Base-by-base conservation (phyloP, 2,888 invertebrate species). In the Pecten maximus region DNA sequence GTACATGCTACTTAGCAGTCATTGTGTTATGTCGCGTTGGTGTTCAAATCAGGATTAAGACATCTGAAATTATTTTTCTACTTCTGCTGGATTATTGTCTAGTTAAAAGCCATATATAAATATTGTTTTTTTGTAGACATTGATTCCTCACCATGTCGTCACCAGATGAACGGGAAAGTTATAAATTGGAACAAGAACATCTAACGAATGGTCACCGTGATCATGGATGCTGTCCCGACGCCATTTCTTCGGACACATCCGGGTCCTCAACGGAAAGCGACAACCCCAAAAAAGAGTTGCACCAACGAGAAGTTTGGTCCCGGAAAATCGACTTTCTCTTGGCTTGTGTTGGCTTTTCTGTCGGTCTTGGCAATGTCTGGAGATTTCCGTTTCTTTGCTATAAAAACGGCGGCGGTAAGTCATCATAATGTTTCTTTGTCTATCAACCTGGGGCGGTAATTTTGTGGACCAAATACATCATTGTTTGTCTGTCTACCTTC, bases 391-490 rank as follows among this genome's bases (percentile, higher is more conserved):
- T 74, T 16, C 35, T 74, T 6, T 74, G 74, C 35, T 74, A 74
- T 74, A 74, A 74, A 35, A 74, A 74, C 74, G 74, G 74, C 15
- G 74, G 74, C 28, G 74, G 74, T 74, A 74, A 74, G 74, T 74
- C 8, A 44, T 44, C 44, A 44, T 6, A 6, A 12, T 44, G 8
- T n/a, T n/a, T n/a, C n/a, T n/a, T n/a, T n/a, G n/a, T n/a, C n/a
- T n/a, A n/a, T n/a, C n/a, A n/a, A n/a, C n/a, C n/a, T n/a, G n/a
- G n/a, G n/a, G n/a, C n/a, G n/a, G n/a, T n/a, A n/a, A n/a, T n/a
- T n/a, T n/a, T n/a, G n/a, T n/a, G n/a, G n/a, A n/a, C n/a, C n/a
- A n/a, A n/a, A n/a, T n/a, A n/a, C n/a, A n/a, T n/a, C n/a, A n/a
- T n/a, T n/a, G n/a, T n/a, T n/a, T n/a, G n/a, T n/a, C n/a, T n/a